phyloP scores from a whole-genome alignment of 2,888 invertebrate species.

The Oxycera nigricornis region DNA sequence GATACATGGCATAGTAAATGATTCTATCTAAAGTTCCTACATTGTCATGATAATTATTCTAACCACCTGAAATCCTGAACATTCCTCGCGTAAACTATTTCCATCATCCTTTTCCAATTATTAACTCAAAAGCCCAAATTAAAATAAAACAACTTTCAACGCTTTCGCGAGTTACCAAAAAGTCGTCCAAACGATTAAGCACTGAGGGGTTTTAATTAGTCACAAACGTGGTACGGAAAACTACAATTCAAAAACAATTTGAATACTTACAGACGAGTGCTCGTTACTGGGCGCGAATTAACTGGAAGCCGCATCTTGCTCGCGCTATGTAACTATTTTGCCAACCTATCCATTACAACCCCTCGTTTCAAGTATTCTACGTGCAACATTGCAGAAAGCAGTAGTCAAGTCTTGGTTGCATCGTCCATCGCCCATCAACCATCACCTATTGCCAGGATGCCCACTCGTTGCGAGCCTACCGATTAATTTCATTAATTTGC shows the following conservation, averaged over 20 bases:
- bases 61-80: no score
- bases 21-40: no score
- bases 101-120: no score
- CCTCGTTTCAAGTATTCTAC: background rate
- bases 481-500: constrained; percentile 35
- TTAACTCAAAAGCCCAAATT: no score
- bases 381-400: constrained; percentile 2
- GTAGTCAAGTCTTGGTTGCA: background rate
- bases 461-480: constrained; percentile 18
- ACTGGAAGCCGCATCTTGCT: constrained; percentile 7
- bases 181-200: background rate
- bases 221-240: background rate
- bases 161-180: background rate
- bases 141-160: background rate
- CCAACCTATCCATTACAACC: background rate
- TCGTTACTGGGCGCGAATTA: background rate
- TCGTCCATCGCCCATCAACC: background rate
- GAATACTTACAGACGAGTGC: background rate
- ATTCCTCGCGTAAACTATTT: no score
- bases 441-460: background rate
- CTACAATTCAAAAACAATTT: constrained; percentile 12
- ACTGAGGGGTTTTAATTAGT: background rate
- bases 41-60: no score
- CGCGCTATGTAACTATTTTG: background rate
- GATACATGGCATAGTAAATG: no score